These are phyloP conservation scores for Propithecus perrieri DNA, from an alignment of 2,797 vertebrate species.

Conservation along the genomic window DNA sequence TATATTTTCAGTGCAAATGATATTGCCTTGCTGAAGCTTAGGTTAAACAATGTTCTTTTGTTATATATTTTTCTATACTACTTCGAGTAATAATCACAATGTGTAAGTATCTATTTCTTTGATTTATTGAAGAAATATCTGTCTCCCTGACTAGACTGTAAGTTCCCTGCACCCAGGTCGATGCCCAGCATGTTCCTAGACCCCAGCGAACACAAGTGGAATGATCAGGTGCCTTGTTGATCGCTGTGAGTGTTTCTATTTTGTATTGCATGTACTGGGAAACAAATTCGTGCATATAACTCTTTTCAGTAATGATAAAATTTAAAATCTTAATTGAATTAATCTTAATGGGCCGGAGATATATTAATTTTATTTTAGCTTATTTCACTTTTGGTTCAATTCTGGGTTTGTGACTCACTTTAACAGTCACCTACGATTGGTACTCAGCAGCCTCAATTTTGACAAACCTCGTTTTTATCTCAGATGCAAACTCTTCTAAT, in stretches of 20 bases:
- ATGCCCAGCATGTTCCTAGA: fast-evolving
- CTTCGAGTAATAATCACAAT: background rate
- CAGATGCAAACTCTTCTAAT: background rate
- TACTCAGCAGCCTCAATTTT: background rate
- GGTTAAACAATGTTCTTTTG: background rate
- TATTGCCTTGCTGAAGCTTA: background rate
- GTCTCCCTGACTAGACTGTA: background rate
- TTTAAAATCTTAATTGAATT: background rate
- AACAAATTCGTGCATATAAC: background rate
- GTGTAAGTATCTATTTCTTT: background rate
- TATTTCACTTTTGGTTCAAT: background rate
- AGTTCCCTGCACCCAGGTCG: background rate
- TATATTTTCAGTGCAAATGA: background rate
- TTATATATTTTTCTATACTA: background rate
- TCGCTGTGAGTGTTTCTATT: background rate
- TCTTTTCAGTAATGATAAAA: background rate
- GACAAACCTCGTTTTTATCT: background rate
- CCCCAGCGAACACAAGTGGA: fast-evolving
- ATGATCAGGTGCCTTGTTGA: background rate
- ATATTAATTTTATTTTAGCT: background rate
- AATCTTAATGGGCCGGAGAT: background rate
- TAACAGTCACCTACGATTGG: fast-evolving
- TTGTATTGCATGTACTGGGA: background rate
- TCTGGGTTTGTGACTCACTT: background rate
- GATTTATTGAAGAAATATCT: background rate